Base-by-base conservation (phyloP, 2,888 invertebrate species). In the Caenorhabditis sp. region DNA sequence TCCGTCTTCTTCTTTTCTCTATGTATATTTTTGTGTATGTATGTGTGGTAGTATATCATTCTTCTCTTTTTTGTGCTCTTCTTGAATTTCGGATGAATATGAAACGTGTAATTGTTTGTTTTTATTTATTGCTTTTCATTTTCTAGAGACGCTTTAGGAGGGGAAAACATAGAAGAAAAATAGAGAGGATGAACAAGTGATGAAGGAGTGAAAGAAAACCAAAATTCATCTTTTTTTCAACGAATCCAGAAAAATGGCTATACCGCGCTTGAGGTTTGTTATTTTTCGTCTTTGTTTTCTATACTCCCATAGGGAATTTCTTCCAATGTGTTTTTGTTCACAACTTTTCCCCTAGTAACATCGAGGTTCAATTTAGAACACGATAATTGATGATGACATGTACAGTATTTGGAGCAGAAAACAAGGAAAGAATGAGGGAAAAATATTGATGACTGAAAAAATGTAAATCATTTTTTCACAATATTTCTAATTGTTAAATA, bases 191-290 rank as follows among this genome's bases (percentile, higher is more conserved):
- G 31, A 31, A 31, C 31, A 31, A 31, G 55, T 31, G 36, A 19
- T 55, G 55, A 26, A 55, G 24, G 69, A 64, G 64, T 55, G 54
- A 27, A n/a, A 62, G 59, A 63, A 58, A 27, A 53, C 63, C 50
- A 68, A 37, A 27, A 57, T 54, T 31, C 57, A 37, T 53, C 54
- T 31, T 43, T 37, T 31, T 36, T 43, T 64, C 62, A 59, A 51
- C 43, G 36, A 31, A 26, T 43, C 43, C 14, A 43, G 17, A 43
- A 66, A 37, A 17, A 72, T 72, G 72, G 72, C 72, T 59, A 63
- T 72, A 57, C 72, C 72, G 24, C 58, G 72, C 27, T 65, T 72
- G 50, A 67, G 72, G 72, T 72, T 36, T 14, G 72, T 58, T 31
- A 23, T 36, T 43, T 60, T 51, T 23, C 36, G 23, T 54, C 8